Conservation (phyloP, 2,113 vertebrate genomes). For the Sminthopsis crassicaudata region DNA sequence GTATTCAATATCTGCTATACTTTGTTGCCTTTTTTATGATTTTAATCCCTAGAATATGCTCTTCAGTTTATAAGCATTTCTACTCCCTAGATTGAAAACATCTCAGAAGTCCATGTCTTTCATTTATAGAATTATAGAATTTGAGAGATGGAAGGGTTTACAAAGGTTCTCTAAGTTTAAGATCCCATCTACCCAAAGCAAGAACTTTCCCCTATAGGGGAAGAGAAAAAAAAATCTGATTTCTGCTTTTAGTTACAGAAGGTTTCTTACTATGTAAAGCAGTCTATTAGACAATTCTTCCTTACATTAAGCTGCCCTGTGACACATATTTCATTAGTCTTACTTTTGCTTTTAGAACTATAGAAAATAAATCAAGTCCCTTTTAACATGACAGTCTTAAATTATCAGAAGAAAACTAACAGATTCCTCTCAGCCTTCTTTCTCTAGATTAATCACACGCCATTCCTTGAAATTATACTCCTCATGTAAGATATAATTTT, state of each 20-base stretch:
- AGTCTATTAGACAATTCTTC: neutral
- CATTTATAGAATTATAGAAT: neutral
- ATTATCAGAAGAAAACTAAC: neutral
- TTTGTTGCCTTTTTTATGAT: neutral
- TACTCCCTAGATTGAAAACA: neutral
- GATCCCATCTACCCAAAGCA: neutral
- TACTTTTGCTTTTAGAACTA: neutral
- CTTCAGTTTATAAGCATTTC: neutral
- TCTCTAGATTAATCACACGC: neutral
- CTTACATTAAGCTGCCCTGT: neutral
- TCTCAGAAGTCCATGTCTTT: neutral
- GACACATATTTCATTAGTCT: neutral
- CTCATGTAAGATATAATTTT: neutral
- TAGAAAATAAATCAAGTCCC: neutral
- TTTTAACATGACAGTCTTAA: neutral
- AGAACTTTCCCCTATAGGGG: neutral
- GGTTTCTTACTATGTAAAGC: neutral
- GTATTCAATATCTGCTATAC: neutral
- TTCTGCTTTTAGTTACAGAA: neutral
- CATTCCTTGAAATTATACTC: neutral
- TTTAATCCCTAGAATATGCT: neutral
- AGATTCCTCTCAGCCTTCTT: neutral
- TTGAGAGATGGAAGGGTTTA: neutral
- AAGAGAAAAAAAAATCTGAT: neutral
- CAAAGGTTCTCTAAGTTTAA: neutral